Base-by-base conservation (phyloP, 2,888 invertebrate genomes). In the Volucella zonaria region DNA sequence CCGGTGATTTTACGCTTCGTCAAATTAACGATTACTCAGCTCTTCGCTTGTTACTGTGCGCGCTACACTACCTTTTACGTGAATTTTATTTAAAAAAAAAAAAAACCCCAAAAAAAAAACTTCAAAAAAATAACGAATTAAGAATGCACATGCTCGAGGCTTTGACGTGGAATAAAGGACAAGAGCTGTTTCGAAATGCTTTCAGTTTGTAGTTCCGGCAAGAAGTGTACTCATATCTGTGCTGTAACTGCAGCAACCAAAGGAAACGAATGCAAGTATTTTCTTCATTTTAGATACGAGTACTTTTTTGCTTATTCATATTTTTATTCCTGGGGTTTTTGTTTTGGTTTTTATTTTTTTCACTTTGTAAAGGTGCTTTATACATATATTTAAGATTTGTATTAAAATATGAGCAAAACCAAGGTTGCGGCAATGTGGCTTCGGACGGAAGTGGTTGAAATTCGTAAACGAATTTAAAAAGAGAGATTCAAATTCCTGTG, bases 21-120 rank as follows among this genome's bases (percentile, higher is more conserved):
- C 47, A 58, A 56, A 64, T 64, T 64, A 68, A 67, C 73, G 73
- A 82, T 64, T 67, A 18, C 68, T 78, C 52, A 38, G 51, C 70
- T 66, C 38, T 64, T 75, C 15, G 1, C n/a, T 40, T 12, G 38
- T 38, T 40, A 43, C 38, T 52, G 9, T 52, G 4, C 15, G 15
- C 15, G 14, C 51, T 15, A 15, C 51, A 8, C 51, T 15, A 15
- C 51, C 51, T 14, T 38, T 56, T 42, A 8, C 8, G 51, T 73
- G 66, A 9, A 64, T 75, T 70, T 66, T 31, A 31, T 6, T 6
- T 6, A 31, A 31, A 31, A 31, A 31, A 31, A 31, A 31, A 31
- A 31, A 23, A 23, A 23, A 23, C 23, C 23, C 2, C 23, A 23
- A 23, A 1, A 6, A 6, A 6, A 1, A 31, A 31, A 31, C 18